Evolutionary conservation across 1,140 invertebrate genomes (phyloP), one percentile per base, ranked within the genome.

Genomic region (Cyphomyrmex costatus): DNA sequence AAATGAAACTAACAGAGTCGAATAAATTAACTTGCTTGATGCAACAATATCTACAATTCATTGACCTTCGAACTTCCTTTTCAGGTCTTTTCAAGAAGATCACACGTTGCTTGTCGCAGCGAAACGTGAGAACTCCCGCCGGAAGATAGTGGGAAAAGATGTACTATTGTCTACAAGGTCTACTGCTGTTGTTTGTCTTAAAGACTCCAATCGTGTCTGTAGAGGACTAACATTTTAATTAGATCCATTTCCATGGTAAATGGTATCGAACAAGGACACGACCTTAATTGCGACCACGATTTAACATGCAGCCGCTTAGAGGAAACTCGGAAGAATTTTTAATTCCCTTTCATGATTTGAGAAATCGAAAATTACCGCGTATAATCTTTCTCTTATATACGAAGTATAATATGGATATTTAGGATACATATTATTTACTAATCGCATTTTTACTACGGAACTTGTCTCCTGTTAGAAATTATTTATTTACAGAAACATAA

Each of bases 181-280:
- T 71, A 88, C 65, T 30, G 63, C 56, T 14, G 65, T 79, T 58
- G 65, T 86, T 77, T 61, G 73, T 51, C 82, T 78, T 71, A 66
- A 61, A 86, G 16, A n/a, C 58, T 49, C 4, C 16, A 78, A 19
- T 30, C 77, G 58, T 27, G 71, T 53, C 46, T 73, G 53, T 16
- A 12, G 79, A 73, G 2, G 88, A 80, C 56, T 85, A 89, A 80
- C 63, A 70, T 70, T 88, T 65, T 94, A 93, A 94, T 94, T 94
- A 93, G 91, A 91, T 92, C 89, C 91, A 91, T 91, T 92, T 88
- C 83, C 87, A 83, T 63, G 85, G 78, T 73, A 89, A 92, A 92
- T 89, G 89, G 83, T 87, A 92, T 92, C 89, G 90, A 94, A 94
- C 92, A 95, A 93, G 94, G 93, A 93, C 94, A 92, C 90, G 92